Conservation (phyloP, 2,113 vertebrate species). For the Pseudorhombus dupliciocellatus region DNA sequence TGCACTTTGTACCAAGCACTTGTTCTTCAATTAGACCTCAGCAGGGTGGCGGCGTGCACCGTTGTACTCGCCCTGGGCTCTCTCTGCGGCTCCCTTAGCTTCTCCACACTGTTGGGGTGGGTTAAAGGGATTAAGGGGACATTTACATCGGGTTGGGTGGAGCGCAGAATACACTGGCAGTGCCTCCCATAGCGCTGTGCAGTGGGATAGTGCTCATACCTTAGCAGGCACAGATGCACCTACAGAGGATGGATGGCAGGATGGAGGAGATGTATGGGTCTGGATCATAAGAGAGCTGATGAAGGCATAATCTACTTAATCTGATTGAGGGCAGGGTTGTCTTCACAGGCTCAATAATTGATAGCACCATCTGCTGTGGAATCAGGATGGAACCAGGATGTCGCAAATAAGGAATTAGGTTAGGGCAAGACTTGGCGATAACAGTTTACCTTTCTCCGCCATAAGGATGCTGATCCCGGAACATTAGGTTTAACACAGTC, state of each 20-base stretch:
- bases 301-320: constrained; percentile 74
- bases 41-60: constrained; percentile 55
- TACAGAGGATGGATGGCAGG: constrained; percentile 4
- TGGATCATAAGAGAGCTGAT: constrained; percentile 53
- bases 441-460: constrained; percentile 41
- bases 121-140: constrained; percentile 75
- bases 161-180: constrained; percentile 39
- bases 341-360: constrained; percentile 74
- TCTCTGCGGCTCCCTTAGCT: constrained; percentile 39
- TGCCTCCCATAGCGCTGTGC: constrained; percentile 31
- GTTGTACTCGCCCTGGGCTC: constrained; percentile 44
- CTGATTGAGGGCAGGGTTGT: constrained; percentile 65
- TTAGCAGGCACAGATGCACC: constrained; percentile 37
- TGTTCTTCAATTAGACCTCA: constrained; percentile 71
- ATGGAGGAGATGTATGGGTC: neutral
- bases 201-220: constrained; percentile 39
- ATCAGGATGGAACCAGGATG: constrained; percentile 53
- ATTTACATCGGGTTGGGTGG: constrained; percentile 53
- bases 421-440: constrained; percentile 44
- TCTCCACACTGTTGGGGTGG: constrained; percentile 56
- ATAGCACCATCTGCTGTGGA: constrained; percentile 73
- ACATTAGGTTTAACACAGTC: neutral
- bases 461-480: neutral
- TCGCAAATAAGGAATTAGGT: constrained; percentile 50
- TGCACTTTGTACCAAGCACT: constrained; percentile 60